Conservation (phyloP, 1,140 invertebrate genomes). For the Drosophila nigromelanica region DNA sequence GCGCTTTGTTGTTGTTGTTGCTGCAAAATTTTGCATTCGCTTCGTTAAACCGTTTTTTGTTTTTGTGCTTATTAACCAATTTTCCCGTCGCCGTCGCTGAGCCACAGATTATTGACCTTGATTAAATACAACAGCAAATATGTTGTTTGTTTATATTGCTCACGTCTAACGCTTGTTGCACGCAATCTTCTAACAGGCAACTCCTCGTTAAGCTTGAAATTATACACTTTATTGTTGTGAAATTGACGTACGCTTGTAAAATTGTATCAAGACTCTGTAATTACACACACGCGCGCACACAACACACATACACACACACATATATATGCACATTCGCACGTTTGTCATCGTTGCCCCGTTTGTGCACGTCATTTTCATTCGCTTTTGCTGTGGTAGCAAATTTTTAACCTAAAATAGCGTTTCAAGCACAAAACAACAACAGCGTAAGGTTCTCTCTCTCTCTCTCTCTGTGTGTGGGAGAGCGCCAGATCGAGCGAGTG, state of each 20-base stretch:
- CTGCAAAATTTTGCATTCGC: constrained; percentile 68
- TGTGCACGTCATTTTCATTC: constrained; percentile 48
- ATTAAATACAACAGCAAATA: constrained; percentile 38
- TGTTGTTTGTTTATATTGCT: constrained; percentile 26
- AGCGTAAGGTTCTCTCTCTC: constrained; percentile 20
- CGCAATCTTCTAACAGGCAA: constrained; percentile 38
- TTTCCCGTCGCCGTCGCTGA: constrained; percentile 26
- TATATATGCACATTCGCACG: constrained; percentile 7
- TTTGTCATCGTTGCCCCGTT: constrained; percentile 32
- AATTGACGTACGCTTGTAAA: constrained; percentile 46
- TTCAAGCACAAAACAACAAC: constrained; percentile 47
- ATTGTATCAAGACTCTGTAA: constrained; percentile 29
- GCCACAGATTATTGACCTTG: constrained; percentile 78
- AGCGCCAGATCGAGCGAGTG: constrained; percentile 45
- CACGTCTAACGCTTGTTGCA: constrained; percentile 49
- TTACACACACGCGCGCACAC: constrained; percentile 17
- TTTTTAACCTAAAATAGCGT: constrained; percentile 78
- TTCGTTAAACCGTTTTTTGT: constrained; percentile 33
- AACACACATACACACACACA: constrained; percentile 9
- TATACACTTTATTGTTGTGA: constrained; percentile 36
- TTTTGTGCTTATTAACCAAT: constrained; percentile 65
- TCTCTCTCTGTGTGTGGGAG: constrained; percentile 25
- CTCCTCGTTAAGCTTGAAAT: constrained; percentile 21
- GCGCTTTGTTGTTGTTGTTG: constrained; percentile 65
- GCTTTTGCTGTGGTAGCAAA: constrained; percentile 57